Evolutionary conservation across 2,888 invertebrate genomes (phyloP).

Genomic region (Phymatocera aterrima): DNA sequence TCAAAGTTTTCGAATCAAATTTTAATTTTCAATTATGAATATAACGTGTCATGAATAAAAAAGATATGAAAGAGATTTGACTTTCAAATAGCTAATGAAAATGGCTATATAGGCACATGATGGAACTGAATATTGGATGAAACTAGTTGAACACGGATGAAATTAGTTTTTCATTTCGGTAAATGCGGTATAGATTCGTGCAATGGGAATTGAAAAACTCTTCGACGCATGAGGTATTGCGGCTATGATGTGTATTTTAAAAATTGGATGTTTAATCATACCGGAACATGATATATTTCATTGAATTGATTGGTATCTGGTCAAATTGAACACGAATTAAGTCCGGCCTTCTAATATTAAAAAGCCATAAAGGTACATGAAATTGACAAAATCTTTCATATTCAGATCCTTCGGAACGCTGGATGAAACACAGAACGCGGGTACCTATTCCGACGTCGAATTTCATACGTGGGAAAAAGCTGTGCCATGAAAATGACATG

Average conservation of each 20-base stretch:
- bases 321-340: too few species aligned
- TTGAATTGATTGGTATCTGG: too few species aligned
- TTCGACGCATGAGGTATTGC: too few species aligned
- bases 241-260: too few species aligned
- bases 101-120: neutral
- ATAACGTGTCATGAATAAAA: too few species aligned
- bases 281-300: too few species aligned
- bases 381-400: too few species aligned
- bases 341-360: neutral
- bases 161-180: neutral
- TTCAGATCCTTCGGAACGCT: too few species aligned
- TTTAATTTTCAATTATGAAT: too few species aligned
- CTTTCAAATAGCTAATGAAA: neutral
- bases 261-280: slow-evolving; percentile 11
- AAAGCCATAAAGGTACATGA: too few species aligned
- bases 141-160: neutral
- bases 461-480: neutral
- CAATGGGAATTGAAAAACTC: neutral
- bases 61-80: too few species aligned
- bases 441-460: neutral
- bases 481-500: neutral
- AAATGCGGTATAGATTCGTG: neutral
- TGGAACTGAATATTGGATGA: neutral
- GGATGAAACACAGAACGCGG: neutral
- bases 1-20: too few species aligned